Evolutionary conservation across 2,113 vertebrate genomes (phyloP).

Genomic region (Nothoprocta pentlandii): DNA sequence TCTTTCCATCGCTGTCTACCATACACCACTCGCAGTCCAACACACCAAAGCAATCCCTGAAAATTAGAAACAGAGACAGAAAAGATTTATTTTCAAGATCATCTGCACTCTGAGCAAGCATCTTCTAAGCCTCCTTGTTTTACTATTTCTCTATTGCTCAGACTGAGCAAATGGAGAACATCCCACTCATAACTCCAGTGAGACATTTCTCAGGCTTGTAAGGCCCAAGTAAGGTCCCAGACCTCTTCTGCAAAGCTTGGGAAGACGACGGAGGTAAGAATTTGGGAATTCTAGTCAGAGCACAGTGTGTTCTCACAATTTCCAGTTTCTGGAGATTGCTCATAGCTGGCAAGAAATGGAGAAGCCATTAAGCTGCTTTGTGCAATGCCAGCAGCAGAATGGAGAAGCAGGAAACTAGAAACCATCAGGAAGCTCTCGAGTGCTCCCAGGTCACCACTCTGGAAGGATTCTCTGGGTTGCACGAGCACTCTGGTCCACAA

Average conservation of each 20-base stretch:
- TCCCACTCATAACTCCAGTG: not conserved
- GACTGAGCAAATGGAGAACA: not conserved
- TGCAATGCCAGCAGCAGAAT: not conserved
- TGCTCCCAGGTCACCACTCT: not conserved
- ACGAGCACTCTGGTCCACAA: not conserved
- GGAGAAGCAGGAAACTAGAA: not conserved
- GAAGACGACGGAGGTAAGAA: not conserved
- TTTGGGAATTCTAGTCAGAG: not conserved
- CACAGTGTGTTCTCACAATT: not conserved
- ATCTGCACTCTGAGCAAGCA: not conserved
- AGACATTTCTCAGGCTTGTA: not conserved
- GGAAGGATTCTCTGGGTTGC: not conserved
- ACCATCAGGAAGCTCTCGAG: not conserved
- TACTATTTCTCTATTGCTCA: not conserved
- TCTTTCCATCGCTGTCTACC: slow-evolving; percentile 97
- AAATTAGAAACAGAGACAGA: fast-evolving
- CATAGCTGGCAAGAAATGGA: not conserved
- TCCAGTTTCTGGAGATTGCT: not conserved
- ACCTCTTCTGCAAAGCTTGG: not conserved
- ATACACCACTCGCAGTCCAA: slow-evolving; percentile 99
- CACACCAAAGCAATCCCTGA: slow-evolving; percentile 96
- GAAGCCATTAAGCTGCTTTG: not conserved
- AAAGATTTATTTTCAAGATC: fast-evolving
- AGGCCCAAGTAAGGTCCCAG: not conserved
- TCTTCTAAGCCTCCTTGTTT: not conserved